Evolutionary conservation across 2,113 vertebrate genomes (phyloP), one percentile per base, ranked within the genome.

Genomic region (Natator depressus): DNA sequence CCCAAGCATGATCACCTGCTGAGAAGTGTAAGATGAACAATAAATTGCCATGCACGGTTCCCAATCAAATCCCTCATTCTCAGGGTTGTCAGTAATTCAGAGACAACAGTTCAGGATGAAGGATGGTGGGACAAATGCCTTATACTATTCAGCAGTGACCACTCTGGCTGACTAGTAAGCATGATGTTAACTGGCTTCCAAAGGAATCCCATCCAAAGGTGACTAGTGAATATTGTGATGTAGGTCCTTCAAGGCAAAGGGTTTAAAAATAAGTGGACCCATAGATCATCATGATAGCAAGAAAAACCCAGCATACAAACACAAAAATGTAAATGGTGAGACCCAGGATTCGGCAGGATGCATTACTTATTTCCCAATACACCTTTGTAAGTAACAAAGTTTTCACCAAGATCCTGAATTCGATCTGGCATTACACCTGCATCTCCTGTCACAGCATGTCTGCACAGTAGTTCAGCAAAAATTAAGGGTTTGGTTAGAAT

Each of bases 301-400:
- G 97, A 92, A 81, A 51, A 97, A 93, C 96, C 96, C 96, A 96
- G 89, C 88, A 62, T 96, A 93, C 91, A 95, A 96, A 89, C 96
- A 97, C 88, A 96, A 82, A 90, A 38, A 14, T 22, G 86, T 81
- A 42, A 97, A 55, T 0, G 89, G 65, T 0, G 0, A 65, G 81
- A 79, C 3, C 0, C 94, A 76, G 38, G 90, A 65, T n/a, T 83
- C 31, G 24, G 80, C 88, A 38, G 85, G 87, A 91, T 50, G 49
- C 82, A 76, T 50, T 55, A 22, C 8, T 80, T 42, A n/a, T 72
- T 72, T 76, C 6, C 24, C 75, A 47, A 5, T 20, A 72, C 35
- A 22, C 8, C 35, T 38, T 20, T 22, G n/a, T 38, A 72, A 72
- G 65, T 20, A 72, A 72, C n/a, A 72, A 72, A 76, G 20, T 47